Percentiles rank a stretch among this genome's conserved stretches.
Evolutionary conservation across 2,888 invertebrate genomes (phyloP).

Genomic region (Macrosoma leucophasiata): DNA sequence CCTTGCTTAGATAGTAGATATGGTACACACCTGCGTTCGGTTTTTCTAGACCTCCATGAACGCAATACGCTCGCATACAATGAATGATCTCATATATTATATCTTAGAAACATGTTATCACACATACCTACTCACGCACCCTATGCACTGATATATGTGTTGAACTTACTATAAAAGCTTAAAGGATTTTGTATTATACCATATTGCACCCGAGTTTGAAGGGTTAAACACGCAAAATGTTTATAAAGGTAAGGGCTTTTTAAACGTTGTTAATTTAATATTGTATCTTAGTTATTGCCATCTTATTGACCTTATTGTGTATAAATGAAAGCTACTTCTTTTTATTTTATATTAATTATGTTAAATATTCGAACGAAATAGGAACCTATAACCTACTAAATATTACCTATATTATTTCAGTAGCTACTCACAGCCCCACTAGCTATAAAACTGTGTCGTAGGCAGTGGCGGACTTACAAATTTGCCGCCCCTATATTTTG

Average conservation of each 20-base stretch:
- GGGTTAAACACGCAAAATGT: slow-evolving; percentile 47
- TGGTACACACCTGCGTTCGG: slow-evolving; percentile 25
- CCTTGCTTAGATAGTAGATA: slow-evolving; percentile 23
- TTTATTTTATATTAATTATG: too few species aligned
- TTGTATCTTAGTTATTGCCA: too few species aligned
- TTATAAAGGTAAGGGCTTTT: slow-evolving; percentile 52
- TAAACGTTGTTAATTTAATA: too few species aligned
- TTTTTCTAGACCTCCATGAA: slow-evolving; percentile 27
- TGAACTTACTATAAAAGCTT: slow-evolving; percentile 56
- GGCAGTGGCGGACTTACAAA: too few species aligned
- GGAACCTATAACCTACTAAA: too few species aligned
- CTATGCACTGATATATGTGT: slow-evolving; percentile 36
- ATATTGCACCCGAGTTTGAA: slow-evolving; percentile 44
- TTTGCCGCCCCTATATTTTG: too few species aligned
- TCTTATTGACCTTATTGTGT: too few species aligned
- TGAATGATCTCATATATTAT: slow-evolving; percentile 22
- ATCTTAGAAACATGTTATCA: slow-evolving; percentile 37
- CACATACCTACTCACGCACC: slow-evolving; percentile 44
- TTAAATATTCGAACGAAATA: too few species aligned
- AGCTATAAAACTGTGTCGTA: too few species aligned
- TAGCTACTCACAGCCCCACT: too few species aligned
- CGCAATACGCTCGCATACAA: slow-evolving; percentile 14
- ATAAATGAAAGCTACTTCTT: too few species aligned
- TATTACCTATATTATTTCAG: too few species aligned
- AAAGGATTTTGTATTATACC: slow-evolving; percentile 30